These are phyloP conservation scores for Euzophera pinguis DNA, from an alignment of 2,888 invertebrate species.

Conservation along the genomic window DNA sequence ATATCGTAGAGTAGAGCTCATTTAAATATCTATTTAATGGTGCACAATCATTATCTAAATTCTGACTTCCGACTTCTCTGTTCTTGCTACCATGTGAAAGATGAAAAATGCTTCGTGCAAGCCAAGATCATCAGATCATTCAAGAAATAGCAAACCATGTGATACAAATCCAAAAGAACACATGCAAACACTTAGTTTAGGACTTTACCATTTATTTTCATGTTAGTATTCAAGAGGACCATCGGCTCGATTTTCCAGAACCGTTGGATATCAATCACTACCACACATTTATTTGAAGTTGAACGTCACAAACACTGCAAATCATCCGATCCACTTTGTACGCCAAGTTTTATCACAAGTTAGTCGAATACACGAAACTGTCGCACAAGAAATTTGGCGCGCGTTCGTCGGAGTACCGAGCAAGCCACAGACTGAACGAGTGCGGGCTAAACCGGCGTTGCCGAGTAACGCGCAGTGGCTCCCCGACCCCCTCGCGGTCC, in stretches of 20 bases:
- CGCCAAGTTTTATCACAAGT: constrained; percentile 65
- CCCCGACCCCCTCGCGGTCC: constrained; percentile 48
- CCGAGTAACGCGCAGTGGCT: constrained; percentile 33
- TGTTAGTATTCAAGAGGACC: constrained; percentile 77
- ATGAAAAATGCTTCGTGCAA: constrained; percentile 63
- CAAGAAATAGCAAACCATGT: constrained; percentile 49
- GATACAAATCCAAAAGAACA: constrained; percentile 45
- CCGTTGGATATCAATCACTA: constrained; percentile 45
- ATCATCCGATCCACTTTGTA: constrained; percentile 54
- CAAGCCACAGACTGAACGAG: constrained; percentile 47
- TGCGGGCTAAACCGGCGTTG: constrained; percentile 27
- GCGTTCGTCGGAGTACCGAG: constrained; percentile 37
- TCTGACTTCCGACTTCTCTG: constrained; percentile 34
- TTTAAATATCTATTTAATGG: constrained; percentile 56
- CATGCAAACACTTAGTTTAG: constrained; percentile 59
- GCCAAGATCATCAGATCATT: constrained; percentile 69
- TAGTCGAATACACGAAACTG: constrained; percentile 36
- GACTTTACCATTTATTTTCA: constrained; percentile 77
- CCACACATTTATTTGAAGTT: constrained; percentile 48
- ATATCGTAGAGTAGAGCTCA: constrained; percentile 48
- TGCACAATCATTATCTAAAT: constrained; percentile 26
- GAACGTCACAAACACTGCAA: constrained; percentile 69
- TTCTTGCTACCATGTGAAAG: constrained; percentile 41
- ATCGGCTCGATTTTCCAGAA: constrained; percentile 61
- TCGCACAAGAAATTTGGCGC: constrained; percentile 22